phyloP scores from a whole-genome alignment of 2,113 vertebrate species.

The Rhagologus leucostigma region DNA sequence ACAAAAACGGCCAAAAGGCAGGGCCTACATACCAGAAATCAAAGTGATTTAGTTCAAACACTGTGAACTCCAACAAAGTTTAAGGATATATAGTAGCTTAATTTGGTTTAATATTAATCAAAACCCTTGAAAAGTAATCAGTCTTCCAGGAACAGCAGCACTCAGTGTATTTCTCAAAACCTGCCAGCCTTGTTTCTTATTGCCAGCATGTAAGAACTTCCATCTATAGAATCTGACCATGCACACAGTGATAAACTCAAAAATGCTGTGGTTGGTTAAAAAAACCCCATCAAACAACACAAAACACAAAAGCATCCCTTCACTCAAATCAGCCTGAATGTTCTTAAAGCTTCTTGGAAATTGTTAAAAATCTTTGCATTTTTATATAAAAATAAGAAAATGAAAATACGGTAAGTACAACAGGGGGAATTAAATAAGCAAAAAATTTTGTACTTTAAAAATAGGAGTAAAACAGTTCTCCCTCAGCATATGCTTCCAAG shows the following conservation, averaged over 20 bases:
- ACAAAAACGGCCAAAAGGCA: conserved; percentile 23
- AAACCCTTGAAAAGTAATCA: background rate
- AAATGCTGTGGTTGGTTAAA: background rate
- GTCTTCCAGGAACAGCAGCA: background rate
- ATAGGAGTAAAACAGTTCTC: background rate
- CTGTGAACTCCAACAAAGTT: background rate
- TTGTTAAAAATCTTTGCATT: background rate
- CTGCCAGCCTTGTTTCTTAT: background rate
- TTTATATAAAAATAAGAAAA: background rate
- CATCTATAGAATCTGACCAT: background rate
- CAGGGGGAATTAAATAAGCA: rapidly evolving
- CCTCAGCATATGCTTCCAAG: background rate
- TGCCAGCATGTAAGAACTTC: background rate
- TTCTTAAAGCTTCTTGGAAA: background rate
- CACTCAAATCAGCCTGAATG: background rate
- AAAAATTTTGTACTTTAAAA: background rate
- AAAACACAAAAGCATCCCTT: background rate
- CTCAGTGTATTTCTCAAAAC: background rate
- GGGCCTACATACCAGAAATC: background rate
- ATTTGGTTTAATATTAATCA: background rate
- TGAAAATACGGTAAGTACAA: background rate
- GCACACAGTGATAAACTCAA: background rate
- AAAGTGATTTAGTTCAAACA: background rate
- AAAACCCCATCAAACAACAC: background rate
- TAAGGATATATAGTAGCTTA: background rate